These are phyloP conservation scores for Drosophila parthenogenetica DNA, from an alignment of 2,888 invertebrate species.

Conservation along the genomic window DNA sequence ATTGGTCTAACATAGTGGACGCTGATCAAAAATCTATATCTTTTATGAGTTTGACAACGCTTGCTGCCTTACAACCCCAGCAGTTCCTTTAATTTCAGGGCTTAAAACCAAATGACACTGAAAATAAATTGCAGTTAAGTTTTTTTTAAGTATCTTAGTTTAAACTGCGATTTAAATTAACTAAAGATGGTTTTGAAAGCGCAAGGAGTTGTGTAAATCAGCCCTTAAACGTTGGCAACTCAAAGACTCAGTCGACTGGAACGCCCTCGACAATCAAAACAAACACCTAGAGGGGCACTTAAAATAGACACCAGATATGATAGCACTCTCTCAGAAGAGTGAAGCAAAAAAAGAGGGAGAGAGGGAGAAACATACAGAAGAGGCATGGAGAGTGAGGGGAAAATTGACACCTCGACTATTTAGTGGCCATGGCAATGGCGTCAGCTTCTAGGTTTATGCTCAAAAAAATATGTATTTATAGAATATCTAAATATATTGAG, in stretches of 20 bases:
- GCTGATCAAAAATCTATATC: no score
- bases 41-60: no score
- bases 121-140: no score
- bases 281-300: conserved; percentile 38
- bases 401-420: conserved; percentile 62
- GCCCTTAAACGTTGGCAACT: conserved; percentile 11
- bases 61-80: no score
- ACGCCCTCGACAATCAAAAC: conserved; percentile 46
- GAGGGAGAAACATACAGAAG: background rate
- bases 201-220: background rate
- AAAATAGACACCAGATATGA: conserved; percentile 52
- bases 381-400: background rate
- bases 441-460: conserved; percentile 13
- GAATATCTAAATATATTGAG: conserved; percentile 27
- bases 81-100: no score
- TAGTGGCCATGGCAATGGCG: conserved; percentile 60
- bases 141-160: no score
- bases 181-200: background rate
- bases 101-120: no score
- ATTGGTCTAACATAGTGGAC: no score
- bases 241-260: conserved; percentile 39
- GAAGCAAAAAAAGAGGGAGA: background rate
- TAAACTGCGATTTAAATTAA: no score
- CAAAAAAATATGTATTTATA: conserved; percentile 9
- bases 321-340: conserved; percentile 4